Evolutionary conservation across 2,113 vertebrate species (phyloP).

Genomic region (Tretioscincus oriximinensis): DNA sequence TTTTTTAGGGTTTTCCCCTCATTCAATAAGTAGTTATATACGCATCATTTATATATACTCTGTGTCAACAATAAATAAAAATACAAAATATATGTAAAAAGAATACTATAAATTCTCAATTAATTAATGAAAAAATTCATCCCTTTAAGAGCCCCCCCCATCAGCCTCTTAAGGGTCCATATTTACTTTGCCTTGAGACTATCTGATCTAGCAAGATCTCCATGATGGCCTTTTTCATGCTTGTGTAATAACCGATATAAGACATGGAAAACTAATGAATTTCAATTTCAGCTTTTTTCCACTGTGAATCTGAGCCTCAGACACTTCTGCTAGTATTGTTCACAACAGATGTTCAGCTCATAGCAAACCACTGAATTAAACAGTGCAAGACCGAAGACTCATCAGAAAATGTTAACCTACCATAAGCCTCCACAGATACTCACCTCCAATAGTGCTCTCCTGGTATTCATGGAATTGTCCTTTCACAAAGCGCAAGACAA

Average conservation of each 20-base stretch:
- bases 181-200: no score
- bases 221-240: not conserved
- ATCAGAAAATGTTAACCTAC: not conserved
- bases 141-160: no score
- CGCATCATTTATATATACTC: no score
- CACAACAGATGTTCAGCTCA: not conserved
- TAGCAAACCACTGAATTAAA: not conserved
- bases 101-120: no score
- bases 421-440: slow-evolving; percentile 14
- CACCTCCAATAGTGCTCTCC: slow-evolving; percentile 99
- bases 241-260: not conserved
- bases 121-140: no score
- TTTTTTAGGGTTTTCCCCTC: not conserved
- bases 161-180: no score
- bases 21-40: no score
- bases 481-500: slow-evolving; percentile 97
- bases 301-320: not conserved
- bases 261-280: not conserved
- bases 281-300: no score
- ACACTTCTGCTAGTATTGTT: not conserved
- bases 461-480: slow-evolving; percentile 98
- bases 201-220: no score
- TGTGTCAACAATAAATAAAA: no score
- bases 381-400: not conserved
- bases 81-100: no score